These are phyloP conservation scores for Mythimna albipuncta DNA, from an alignment of 2,888 invertebrate genomes.

Conservation along the genomic window DNA sequence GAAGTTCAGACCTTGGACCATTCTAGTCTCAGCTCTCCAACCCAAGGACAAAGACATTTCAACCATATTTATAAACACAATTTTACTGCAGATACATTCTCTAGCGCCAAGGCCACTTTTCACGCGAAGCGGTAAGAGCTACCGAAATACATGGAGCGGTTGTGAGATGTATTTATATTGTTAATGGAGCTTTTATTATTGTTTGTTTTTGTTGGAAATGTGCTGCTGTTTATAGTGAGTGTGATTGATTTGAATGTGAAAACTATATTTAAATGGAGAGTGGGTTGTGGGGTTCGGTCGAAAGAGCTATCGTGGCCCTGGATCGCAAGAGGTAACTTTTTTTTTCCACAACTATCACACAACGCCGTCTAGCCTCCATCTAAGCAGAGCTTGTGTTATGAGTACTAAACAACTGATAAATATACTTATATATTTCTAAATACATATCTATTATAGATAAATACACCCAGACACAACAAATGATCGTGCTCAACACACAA, in stretches of 20 bases:
- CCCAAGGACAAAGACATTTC: conserved; percentile 42
- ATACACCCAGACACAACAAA: no score
- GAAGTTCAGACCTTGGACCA: no score
- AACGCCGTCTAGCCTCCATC: no score
- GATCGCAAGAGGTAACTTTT: no score
- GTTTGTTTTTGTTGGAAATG: conserved; percentile 58
- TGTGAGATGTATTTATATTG: conserved; percentile 54
- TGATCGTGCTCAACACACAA: no score
- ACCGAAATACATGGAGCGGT: conserved; percentile 55
- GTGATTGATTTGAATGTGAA: conserved; percentile 33
- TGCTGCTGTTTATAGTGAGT: conserved; percentile 33
- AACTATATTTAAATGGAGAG: neutral
- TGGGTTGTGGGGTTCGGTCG: neutral
- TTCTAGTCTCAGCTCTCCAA: conserved; percentile 4
- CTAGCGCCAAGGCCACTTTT: conserved; percentile 43
- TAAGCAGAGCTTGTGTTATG: no score
- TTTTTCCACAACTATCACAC: no score
- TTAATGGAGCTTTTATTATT: conserved; percentile 53
- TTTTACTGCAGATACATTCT: conserved; percentile 31
- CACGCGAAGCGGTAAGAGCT: conserved; percentile 30
- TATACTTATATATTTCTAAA: no score
- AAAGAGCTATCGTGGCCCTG: no score
- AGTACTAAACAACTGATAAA: no score
- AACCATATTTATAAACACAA: conserved; percentile 34
- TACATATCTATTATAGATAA: no score